Evolutionary conservation across 2,113 vertebrate genomes (phyloP), one percentile per base, ranked within the genome.

Genomic region (Dasyurus viverrinus): DNA sequence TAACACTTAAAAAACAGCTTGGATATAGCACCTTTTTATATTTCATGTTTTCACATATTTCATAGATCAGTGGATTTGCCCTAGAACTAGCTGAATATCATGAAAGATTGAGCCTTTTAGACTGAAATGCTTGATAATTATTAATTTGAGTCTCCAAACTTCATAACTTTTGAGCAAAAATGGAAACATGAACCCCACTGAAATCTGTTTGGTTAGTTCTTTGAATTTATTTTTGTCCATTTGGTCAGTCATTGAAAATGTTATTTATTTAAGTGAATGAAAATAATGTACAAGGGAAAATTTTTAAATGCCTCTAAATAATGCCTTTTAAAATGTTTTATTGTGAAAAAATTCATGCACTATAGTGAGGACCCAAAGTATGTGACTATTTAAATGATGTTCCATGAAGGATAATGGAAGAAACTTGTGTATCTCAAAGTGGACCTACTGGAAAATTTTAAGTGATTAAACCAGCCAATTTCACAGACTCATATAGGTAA

Each of bases 391-490:
- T 97, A 97, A 94, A 89, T 23, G 93, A 76, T 96, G 89, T 30
- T 46, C 96, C 57, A 94, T 92, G 91, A 96, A 98, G 91, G 97
- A 97, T 94, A 97, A 19, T 89, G 96, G 30, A 95, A 95, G 97
- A 96, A 47, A 95, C 2, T 47, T 54, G 90, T 60, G 54, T 68
- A 8, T 53, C 76, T 89, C 10, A 89, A 52, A 8, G 6, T 14
- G 94, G 52, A 76, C 89, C 91, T 91, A 24, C 10, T 52, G 89
- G 95, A 91, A 96, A 95, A 95, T 55, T 54, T 0, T 23, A 95
- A 57, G 46, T 95, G 60, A 54, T 94, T 92, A 95, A 91, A 91
- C 53, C 53, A 92, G 50, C 76, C 3, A 19, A 76, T n/a, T 95
- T 96, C 50, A 47, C 16, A 92, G 23, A 14, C 50, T 89, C 50